Evolutionary conservation across 1,140 invertebrate genomes (phyloP), one percentile per base, ranked within the genome.

Genomic region (Aricia agestis): DNA sequence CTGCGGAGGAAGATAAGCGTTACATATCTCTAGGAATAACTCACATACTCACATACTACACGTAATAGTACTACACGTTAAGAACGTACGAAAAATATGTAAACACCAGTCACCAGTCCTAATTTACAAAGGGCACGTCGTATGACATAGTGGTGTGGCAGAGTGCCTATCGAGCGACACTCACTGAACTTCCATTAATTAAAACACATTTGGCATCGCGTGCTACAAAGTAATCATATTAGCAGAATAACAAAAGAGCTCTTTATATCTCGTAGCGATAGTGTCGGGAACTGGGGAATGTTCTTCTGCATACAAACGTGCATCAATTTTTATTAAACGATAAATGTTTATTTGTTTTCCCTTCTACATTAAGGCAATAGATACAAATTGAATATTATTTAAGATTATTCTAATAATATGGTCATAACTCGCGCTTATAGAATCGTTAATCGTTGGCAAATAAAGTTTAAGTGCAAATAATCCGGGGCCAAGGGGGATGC

Each of bases 1-100:
- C 85, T 85, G 84, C 67, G 73, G 19, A 77, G 74, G 71, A 76
- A 78, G 61, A 75, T 58, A 63, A 19, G 18, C 4, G 70, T 66
- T 71, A 67, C 52, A 68, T 67, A 66, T 18, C 17, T 59, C 17
- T 58, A 61, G 6, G 6, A 36, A 9, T 25, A 25, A 25, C 25
- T 25, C 3, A 25, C 25, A 36, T 36, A 36, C 36, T 5, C n/a
- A n/a, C n/a, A n/a, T 36, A 36, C 36, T 36, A 36, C 5, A 36
- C 36, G 36, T 36, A 36, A 36, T 36, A 36, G 36, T n/a, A n/a
- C n/a, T n/a, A n/a, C n/a, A n/a, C n/a, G n/a, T 9, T 9, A 36
- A 36, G 6, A 36, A 36, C 32, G 11, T 41, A 52, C 45, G 13
- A 15, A 52, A 52, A 52, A 52, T 52, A 52, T 52, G 45, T 52